Evolutionary conservation across 92 coral and sea anemone genomes (phyloP).

Genomic region (Zoanthus gigantus): DNA sequence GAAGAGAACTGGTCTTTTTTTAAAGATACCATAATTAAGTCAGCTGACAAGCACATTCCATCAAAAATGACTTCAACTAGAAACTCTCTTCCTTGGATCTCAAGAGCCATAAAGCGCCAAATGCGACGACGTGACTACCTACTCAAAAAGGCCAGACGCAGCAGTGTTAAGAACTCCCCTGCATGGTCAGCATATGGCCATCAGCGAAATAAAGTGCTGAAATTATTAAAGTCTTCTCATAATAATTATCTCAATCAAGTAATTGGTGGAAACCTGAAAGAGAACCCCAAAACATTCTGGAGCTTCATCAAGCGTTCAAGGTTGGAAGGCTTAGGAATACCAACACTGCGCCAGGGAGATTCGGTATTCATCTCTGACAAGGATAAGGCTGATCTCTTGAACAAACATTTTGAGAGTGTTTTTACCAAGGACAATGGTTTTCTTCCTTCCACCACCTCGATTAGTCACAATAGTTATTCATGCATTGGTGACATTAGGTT

Average conservation of each 20-base stretch:
- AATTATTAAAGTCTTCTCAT: not conserved
- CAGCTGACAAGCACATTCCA: conserved; percentile 27
- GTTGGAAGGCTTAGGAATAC: conserved; percentile 42
- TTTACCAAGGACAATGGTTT: conserved; percentile 43
- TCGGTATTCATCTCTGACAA: conserved; percentile 33
- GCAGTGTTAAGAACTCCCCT: too few species aligned
- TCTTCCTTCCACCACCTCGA: conserved; percentile 42
- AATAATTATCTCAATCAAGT: conserved; percentile 24
- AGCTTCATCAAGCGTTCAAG: conserved; percentile 31
- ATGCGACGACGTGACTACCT: conserved; percentile 40
- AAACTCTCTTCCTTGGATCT: conserved; percentile 43
- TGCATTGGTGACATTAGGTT: conserved; percentile 27
- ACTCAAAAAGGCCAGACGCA: not conserved
- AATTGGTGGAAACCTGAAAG: conserved; percentile 50
- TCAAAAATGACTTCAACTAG: conserved; percentile 26
- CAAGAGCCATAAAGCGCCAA: conserved; percentile 41
- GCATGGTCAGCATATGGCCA: too few species aligned
- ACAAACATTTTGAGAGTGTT: conserved; percentile 39
- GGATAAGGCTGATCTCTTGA: conserved; percentile 56
- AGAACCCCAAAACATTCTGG: conserved; percentile 57
- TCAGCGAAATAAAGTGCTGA: too few species aligned
- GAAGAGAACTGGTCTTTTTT: conserved; percentile 38
- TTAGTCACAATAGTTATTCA: conserved; percentile 25
- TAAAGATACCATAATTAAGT: conserved; percentile 30
- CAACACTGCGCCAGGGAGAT: conserved; percentile 41